These are phyloP conservation scores for Crotalus horridus DNA, from an alignment of 2,113 vertebrate species.

Conservation along the genomic window DNA sequence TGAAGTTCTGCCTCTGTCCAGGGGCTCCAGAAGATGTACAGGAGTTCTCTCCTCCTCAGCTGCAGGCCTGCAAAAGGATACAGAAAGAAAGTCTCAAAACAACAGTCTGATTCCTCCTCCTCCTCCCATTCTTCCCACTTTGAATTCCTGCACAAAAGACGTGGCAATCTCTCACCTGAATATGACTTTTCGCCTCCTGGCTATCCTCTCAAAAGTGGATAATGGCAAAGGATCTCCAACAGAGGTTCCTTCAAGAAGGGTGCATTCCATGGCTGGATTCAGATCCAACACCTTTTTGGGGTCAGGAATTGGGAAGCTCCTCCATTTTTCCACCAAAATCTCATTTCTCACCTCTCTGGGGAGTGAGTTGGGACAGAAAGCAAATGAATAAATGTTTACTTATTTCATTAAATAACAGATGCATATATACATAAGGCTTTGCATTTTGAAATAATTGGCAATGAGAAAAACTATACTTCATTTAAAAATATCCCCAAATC, in stretches of 20 bases:
- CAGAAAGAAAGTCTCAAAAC: neutral
- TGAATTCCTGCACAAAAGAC: neutral
- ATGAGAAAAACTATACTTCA: neutral
- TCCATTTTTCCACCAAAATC: neutral
- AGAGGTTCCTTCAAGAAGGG: neutral
- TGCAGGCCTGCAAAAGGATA: neutral
- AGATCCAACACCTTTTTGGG: neutral
- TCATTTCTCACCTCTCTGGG: constrained; percentile 1
- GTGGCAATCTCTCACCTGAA: neutral
- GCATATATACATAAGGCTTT: neutral
- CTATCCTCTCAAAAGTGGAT: neutral
- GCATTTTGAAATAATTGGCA: neutral
- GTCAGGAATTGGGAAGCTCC: neutral
- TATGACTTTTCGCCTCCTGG: neutral
- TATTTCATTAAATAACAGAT: neutral
- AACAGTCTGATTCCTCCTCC: neutral
- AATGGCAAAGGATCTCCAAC: neutral
- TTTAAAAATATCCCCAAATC: neutral
- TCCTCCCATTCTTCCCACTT: neutral
- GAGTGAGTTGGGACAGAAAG: neutral
- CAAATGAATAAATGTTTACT: neutral
- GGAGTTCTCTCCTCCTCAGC: neutral
- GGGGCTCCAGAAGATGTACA: neutral
- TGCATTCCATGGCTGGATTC: constrained; percentile 1
- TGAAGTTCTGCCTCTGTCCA: neutral